These are phyloP conservation scores for Maniola jurtina DNA, from an alignment of 1,140 invertebrate genomes.

Conservation along the genomic window DNA sequence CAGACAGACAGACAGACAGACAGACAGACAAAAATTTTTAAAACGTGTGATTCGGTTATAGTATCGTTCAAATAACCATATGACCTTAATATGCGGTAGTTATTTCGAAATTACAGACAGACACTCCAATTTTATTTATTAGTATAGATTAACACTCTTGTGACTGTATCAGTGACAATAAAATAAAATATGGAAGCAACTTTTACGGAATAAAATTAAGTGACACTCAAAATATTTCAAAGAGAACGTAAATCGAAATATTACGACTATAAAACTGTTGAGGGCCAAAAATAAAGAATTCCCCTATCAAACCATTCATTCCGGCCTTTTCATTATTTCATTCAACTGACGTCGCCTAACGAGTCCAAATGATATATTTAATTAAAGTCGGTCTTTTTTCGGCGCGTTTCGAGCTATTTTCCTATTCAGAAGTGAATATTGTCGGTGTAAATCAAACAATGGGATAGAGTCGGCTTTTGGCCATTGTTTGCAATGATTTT, in stretches of 20 bases:
- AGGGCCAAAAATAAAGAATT: constrained; percentile 8
- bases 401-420: constrained; percentile 28
- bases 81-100: too few relatives aligned
- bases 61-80: too few relatives aligned
- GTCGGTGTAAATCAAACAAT: constrained; percentile 34
- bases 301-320: constrained; percentile 28
- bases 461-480: constrained; percentile 22
- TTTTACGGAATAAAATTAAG: neutral
- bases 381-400: constrained; percentile 32
- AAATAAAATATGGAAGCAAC: neutral
- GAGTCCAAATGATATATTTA: constrained; percentile 36
- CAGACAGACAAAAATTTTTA: too few relatives aligned
- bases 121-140: too few relatives aligned
- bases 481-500: constrained; percentile 22
- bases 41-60: too few relatives aligned
- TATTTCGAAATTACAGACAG: too few relatives aligned
- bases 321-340: constrained; percentile 20
- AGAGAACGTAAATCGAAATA: constrained; percentile 10
- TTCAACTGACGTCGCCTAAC: constrained; percentile 34
- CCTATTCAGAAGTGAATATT: constrained; percentile 32
- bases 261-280: constrained; percentile 1
- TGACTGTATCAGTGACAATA: too few relatives aligned
- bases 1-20: too few relatives aligned
- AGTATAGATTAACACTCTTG: too few relatives aligned
- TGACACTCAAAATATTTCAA: neutral